Evolutionary conservation across 2,797 vertebrate species (phyloP).

Genomic region (Leptoclinus maculatus): DNA sequence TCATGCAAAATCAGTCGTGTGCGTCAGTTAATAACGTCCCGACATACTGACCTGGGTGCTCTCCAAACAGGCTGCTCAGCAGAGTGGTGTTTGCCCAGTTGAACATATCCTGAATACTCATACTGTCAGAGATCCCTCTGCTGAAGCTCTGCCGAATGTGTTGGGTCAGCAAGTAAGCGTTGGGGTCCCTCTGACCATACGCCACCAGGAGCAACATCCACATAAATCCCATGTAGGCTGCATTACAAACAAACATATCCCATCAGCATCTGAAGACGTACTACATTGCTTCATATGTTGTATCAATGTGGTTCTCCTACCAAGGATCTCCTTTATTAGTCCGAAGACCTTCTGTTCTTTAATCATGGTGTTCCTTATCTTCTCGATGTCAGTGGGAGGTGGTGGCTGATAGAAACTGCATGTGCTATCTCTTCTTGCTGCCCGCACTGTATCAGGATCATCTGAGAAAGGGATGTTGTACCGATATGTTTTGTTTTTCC

Average conservation of each 20-base stretch:
- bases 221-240: conserved; percentile 93
- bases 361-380: conserved; percentile 88
- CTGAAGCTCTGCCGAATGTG: conserved; percentile 93
- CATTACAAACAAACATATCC: conserved; percentile 52
- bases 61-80: conserved; percentile 88
- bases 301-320: conserved; percentile 72
- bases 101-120: conserved; percentile 90
- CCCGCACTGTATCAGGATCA: conserved; percentile 79
- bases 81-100: conserved; percentile 91
- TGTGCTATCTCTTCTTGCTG: conserved; percentile 87
- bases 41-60: conserved; percentile 84
- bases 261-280: conserved; percentile 9
- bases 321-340: conserved; percentile 91
- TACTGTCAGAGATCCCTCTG: conserved; percentile 82
- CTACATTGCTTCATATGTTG: not conserved
- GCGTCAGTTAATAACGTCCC: not conserved
- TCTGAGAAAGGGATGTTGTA: conserved; percentile 73
- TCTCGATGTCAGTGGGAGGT: conserved; percentile 87
- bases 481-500: not conserved
- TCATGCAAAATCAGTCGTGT: not conserved
- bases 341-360: conserved; percentile 94
- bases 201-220: conserved; percentile 96
- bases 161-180: conserved; percentile 90
- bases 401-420: conserved; percentile 91
- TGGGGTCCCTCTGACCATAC: conserved; percentile 94